Evolutionary conservation across 2,113 vertebrate species (phyloP).

Genomic region (Xiphorhynchus elegans): DNA sequence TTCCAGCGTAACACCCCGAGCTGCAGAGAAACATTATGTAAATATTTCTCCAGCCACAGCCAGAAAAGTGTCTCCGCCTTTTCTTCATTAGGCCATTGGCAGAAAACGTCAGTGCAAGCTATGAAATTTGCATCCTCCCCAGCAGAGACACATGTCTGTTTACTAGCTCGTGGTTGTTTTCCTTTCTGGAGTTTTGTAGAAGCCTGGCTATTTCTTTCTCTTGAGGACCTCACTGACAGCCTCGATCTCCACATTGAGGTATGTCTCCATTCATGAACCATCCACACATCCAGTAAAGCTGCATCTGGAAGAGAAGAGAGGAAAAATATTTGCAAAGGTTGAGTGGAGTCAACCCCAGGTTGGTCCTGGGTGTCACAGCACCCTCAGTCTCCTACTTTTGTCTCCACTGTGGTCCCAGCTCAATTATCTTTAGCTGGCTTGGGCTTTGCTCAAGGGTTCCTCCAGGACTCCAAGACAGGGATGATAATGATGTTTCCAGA

Average conservation of each 20-base stretch:
- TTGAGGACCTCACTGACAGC: neutral
- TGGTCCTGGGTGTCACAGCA: neutral
- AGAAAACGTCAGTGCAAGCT: neutral
- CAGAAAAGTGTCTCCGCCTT: neutral
- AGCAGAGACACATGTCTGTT: neutral
- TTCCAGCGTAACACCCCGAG: neutral
- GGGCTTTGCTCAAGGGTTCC: neutral
- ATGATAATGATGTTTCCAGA: neutral
- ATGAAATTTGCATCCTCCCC: neutral
- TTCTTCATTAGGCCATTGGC: conserved; percentile 12
- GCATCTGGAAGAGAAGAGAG: neutral
- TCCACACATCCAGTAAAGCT: neutral
- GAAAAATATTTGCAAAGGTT: neutral
- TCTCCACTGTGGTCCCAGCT: neutral
- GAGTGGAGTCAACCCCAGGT: neutral
- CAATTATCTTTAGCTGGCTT: neutral
- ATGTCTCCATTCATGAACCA: neutral
- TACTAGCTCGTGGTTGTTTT: neutral
- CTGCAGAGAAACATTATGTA: conserved; percentile 54
- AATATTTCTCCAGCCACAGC: neutral
- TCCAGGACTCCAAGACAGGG: neutral
- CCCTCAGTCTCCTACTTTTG: neutral
- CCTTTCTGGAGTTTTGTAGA: neutral
- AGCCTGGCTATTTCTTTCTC: neutral
- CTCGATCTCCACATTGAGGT: neutral